These are phyloP conservation scores for Mugil cephalus DNA, from an alignment of 2,113 vertebrate species.

Conservation along the genomic window DNA sequence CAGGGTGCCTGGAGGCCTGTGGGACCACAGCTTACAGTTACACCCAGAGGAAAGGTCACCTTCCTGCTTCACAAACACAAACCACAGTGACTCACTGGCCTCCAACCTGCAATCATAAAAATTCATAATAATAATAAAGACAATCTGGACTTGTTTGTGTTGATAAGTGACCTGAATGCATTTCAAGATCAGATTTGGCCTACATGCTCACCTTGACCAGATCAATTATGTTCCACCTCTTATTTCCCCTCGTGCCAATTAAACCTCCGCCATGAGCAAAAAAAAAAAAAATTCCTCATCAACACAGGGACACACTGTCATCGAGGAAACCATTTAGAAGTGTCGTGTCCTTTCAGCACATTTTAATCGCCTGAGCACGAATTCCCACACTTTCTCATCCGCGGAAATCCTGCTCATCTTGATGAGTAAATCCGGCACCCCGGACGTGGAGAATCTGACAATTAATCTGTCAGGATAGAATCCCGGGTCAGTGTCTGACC, in stretches of 20 bases:
- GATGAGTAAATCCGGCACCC: conserved; percentile 62
- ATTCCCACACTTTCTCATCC: conserved; percentile 43
- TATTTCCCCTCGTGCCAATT: conserved; percentile 26
- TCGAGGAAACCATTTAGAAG: conserved; percentile 11
- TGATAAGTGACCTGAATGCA: neutral
- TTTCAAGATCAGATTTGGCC: conserved; percentile 1
- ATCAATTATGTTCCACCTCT: conserved; percentile 14
- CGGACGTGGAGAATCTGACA: conserved; percentile 53
- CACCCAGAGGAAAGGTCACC: conserved; percentile 69
- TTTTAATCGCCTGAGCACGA: conserved; percentile 1
- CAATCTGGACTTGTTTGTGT: conserved; percentile 12
- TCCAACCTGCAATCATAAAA: conserved; percentile 8
- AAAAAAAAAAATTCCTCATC: neutral
- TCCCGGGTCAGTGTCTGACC: conserved; percentile 47
- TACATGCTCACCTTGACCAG: neutral
- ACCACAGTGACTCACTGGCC: conserved; percentile 29
- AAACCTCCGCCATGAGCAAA: conserved; percentile 26
- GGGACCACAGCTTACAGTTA: conserved; percentile 50
- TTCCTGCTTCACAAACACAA: conserved; percentile 50
- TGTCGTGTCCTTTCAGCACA: neutral
- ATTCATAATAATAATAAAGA: neutral
- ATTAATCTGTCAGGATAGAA: conserved; percentile 67
- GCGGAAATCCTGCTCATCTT: conserved; percentile 43
- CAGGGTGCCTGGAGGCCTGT: conserved; percentile 56
- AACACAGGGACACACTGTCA: neutral